Evolutionary conservation across 2,888 invertebrate genomes (phyloP), one percentile per base, ranked within the genome.

Genomic region (Xestia xanthographa): DNA sequence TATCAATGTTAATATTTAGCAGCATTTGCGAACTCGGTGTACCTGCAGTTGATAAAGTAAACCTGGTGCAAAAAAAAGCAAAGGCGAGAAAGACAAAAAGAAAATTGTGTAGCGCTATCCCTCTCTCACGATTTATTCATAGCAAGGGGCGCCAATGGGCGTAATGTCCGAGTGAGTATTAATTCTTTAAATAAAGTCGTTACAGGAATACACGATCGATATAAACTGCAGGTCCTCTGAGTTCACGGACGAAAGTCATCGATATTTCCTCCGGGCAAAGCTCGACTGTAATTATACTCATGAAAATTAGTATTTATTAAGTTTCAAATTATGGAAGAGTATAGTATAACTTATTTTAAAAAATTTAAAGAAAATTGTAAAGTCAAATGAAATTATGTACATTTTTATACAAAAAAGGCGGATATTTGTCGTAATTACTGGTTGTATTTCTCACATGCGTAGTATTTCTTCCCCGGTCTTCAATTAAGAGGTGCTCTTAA

Each of bases 401-500:
- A 75, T 60, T 38, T 53, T 56, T 45, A 34, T 9, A 66, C 60
- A 65, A 22, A 63, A 72, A 26, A 41, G 1, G 11, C 14, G 58
- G 41, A 63, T 56, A 79, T 66, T 62, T 48, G 12, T 58, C 41
- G 60, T 68, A 62, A 76, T 73, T 62, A 63, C 63, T 34, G 14
- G 58, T 70, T 72, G 60, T 69, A 58, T 79, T 78, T 80, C 72
- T 62, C 73, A 79, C 77, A 82, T 60, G 62, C 66, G 75, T 80
- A 72, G 63, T 80, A 73, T 81, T 84, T 82, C 80, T 86, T 86
- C 84, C 62, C 77, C 76, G 80, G 83, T 80, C 82, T 38, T 80
- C 81, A 89, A 89, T 90, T 90, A 90, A 85, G 87, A 85, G 82
- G 84, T 83, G 74, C 85, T 76, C 70, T 84, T 86, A 82, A 88